These are phyloP conservation scores for Esperia sulphurella DNA, from an alignment of 2,888 invertebrate genomes.

Conservation along the genomic window DNA sequence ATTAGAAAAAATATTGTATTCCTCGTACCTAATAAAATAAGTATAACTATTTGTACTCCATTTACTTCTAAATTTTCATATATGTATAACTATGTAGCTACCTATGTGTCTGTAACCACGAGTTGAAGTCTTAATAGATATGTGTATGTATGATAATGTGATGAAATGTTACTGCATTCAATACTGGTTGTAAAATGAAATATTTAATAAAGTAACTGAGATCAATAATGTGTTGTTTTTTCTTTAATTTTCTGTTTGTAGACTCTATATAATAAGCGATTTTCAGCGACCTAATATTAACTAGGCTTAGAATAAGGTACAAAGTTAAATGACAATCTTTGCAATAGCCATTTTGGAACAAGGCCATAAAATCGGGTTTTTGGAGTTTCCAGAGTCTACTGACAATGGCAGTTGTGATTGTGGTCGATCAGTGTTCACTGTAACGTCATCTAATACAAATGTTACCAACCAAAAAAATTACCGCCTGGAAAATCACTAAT, in stretches of 20 bases:
- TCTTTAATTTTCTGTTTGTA: background rate
- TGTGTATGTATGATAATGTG: conserved; percentile 63
- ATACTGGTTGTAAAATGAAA: conserved; percentile 76
- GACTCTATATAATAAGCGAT: no score
- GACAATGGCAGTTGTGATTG: no score
- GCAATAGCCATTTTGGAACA: no score
- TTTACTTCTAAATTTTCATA: conserved; percentile 41
- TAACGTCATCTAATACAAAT: no score
- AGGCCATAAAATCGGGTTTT: no score
- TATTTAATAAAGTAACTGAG: conserved; percentile 75
- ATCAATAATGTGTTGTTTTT: conserved; percentile 3
- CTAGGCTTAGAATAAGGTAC: no score
- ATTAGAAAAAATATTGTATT: conserved; percentile 41
- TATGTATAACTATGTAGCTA: conserved; percentile 52
- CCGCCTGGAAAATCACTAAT: no score
- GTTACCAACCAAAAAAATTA: no score
- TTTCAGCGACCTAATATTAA: no score
- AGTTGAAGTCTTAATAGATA: conserved; percentile 37
- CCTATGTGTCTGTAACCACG: conserved; percentile 70
- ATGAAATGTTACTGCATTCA: conserved; percentile 72
- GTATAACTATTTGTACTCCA: conserved; percentile 29
- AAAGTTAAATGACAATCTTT: no score
- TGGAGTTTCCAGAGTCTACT: no score
- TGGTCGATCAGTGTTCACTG: no score
- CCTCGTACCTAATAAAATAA: conserved; percentile 33